Evolutionary conservation across 2,888 invertebrate species (phyloP), one percentile per base, ranked within the genome.

Genomic region (Yponomeuta cagnagella): DNA sequence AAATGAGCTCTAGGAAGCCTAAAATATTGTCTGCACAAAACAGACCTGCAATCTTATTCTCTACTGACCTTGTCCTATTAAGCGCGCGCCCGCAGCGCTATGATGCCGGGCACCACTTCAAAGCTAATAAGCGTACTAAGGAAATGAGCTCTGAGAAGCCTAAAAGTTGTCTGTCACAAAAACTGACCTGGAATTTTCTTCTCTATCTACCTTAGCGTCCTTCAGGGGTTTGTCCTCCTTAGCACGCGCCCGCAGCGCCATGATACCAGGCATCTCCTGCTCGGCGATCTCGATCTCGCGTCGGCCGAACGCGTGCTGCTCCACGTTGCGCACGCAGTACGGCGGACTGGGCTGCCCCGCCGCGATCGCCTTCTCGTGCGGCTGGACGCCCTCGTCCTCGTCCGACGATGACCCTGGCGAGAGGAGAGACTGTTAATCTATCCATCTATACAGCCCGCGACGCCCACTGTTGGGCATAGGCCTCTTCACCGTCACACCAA

Each of bases 181-280:
- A 8, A 5, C 43, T 5, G 8, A 43, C 43, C 8, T 43, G 43
- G 43, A 43, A 43, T 43, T 6, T 43, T 43, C 43, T 43, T 52
- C 52, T 52, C 12, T 52, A 12, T 1, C 15, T 52, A 94, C 94
- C 92, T 97, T 98, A 12, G 99, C 99, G 84, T 98, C 98, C 84
- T 97, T 97, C 77, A 99, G 86, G 0, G 99, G 99, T 81, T 98
- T 98, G 81, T 99, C 98, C 71, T 98, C 98, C 70, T 95, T 94
- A 0, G 98, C 98, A 73, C 98, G 93, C 78, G 97, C 97, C 70
- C 98, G 93, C 76, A 99, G 88, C 1, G 98, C 98, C 95, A 99
- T 97, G 73, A 99, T 97, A 0, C 99, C 99, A 0, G 98, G 98
- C 99, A 99, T 99, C 93, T 99, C 99, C 92, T 99, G 98, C 82